Base-by-base conservation (phyloP, 2,888 invertebrate species). In the Sycophila texana region DNA sequence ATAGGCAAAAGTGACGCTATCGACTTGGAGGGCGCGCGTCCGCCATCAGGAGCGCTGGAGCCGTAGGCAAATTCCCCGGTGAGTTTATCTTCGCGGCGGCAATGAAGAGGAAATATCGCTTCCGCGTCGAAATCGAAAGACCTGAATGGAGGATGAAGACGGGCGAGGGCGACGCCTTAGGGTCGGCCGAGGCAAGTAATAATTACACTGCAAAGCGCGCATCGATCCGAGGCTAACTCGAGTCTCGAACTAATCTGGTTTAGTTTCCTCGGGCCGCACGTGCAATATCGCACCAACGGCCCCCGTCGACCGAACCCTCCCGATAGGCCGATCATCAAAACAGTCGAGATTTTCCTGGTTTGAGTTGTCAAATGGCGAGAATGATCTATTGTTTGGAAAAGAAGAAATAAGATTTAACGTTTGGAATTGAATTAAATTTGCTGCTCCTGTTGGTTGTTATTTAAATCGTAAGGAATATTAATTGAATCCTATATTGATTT, bases 201-300 rank as follows among this genome's bases (percentile, higher is more conserved):
- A 86, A 87, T 87, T 87, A 86, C 85, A 82, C 82, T 82, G 83
- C 85, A 85, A 86, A 86, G 86, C 83, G 84, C 82, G 84, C 85
- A 83, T 77, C 83, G 82, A 83, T 81, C 83, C 81, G 82, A 75
- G 73, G 76, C 83, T 83, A 82, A 84, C 82, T 82, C 63, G 77
- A 70, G 74, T 81, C 82, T 55, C 72, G 26, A 81, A 84, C 82
- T 86, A 86, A 86, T 86, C 83, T 78, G 82, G 83, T 85, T 86
- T 83, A 77, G 83, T 83, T 83, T 81, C 81, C 77, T 13, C 60
- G 22, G 47, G 20, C 55, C n/a, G 22, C 39, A 55, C 67, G 58
- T 67, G 49, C 66, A 67, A 66, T 65, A 74, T 72, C 51, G 63
- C 26, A 12, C 22, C 39, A 47, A 20, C 26, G 3, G n/a, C 70